These are phyloP conservation scores for Electrona antarctica DNA, from an alignment of 2,113 vertebrate species.

Conservation along the genomic window DNA sequence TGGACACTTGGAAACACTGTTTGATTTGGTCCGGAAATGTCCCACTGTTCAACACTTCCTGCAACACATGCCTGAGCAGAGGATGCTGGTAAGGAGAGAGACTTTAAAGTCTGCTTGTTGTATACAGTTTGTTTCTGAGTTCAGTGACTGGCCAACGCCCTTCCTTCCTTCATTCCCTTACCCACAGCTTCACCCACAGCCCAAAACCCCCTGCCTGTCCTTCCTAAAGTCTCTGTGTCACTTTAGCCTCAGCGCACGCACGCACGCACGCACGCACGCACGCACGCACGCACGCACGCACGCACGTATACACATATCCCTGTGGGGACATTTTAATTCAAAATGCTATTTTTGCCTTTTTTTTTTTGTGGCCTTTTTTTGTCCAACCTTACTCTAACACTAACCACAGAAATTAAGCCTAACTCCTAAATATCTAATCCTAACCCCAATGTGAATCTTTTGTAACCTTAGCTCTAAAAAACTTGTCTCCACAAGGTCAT, in stretches of 20 bases:
- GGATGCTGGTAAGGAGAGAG: not conserved
- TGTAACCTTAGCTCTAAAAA: no score
- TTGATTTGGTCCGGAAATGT: no score
- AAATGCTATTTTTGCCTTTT: no score
- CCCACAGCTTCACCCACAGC: slow-evolving; percentile 25
- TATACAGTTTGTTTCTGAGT: slow-evolving; percentile 7
- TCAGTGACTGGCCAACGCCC: slow-evolving; percentile 36
- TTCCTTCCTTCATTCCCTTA: slow-evolving; percentile 54
- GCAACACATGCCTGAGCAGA: no score
- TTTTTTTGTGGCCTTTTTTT: not conserved
- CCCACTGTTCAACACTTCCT: no score
- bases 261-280: no score
- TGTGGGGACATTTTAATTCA: not conserved
- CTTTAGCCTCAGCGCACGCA: no score
- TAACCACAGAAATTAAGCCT: no score
- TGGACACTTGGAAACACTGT: no score
- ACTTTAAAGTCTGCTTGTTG: not conserved
- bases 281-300: not conserved
- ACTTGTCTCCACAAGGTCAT: no score
- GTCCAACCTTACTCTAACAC: not conserved
- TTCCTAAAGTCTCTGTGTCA: not conserved
- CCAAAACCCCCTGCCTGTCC: slow-evolving; percentile 18
- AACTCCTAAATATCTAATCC: no score
- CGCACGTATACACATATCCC: not conserved
- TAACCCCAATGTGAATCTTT: no score